Base-by-base conservation (phyloP, 2,888 invertebrate genomes). In the Argynnis bischoffii region DNA sequence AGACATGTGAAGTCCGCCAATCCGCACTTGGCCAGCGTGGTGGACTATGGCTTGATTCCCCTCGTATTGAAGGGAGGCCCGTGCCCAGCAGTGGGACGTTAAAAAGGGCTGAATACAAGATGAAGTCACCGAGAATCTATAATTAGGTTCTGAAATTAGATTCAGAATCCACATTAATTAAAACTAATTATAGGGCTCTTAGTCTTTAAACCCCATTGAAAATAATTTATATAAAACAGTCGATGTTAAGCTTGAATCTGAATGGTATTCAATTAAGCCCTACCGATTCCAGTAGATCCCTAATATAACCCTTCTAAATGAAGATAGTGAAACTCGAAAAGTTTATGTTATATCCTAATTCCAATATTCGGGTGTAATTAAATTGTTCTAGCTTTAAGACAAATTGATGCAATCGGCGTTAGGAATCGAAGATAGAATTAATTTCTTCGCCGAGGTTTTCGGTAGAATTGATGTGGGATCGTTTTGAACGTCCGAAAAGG, bases 371-470 rank as follows among this genome's bases (percentile, higher is more conserved):
- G 54, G 75, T 79, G 77, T 86, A 84, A 87, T 88, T 81, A 82
- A 88, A 86, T 84, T 83, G 81, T 79, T 78, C 83, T 81, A 81
- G 81, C 78, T 82, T 66, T 79, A 77, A 80, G 82, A 85, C 82
- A 83, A 86, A 86, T 87, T 82, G 81, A 77, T 79, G 77, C 76
- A 77, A 75, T 75, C 75, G 76, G 71, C 72, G 70, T 59, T 70
- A 74, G 72, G 67, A 80, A 83, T 79, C 71, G 75, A 75, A 79
- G 78, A 78, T 80, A 78, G 82, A 82, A 84, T 87, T 86, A 81
- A 87, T 88, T 87, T 78, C 77, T 76, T 82, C 75, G 79, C 78
- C 76, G 78, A 81, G 80, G 78, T 81, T 83, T 83, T 83, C 76
- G 78, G 78, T 74, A 75, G 74, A 83, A 86, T 85, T 81, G 81